Conservation (phyloP, 2,888 invertebrate genomes). For the Linhomoeus sp. region DNA sequence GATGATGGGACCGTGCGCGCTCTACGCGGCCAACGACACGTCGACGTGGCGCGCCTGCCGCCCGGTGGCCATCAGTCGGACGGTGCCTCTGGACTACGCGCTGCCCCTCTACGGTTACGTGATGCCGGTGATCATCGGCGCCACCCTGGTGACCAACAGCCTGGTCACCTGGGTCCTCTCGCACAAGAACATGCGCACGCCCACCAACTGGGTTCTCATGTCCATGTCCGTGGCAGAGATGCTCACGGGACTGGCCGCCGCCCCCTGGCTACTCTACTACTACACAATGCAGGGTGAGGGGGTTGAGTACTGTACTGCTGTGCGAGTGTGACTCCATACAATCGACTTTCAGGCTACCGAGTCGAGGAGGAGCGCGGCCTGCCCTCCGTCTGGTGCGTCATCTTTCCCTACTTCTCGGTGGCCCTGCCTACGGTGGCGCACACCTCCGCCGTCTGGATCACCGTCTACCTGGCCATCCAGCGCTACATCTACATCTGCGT, state of each 20-base stretch:
- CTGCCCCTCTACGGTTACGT: slow-evolving; percentile 21
- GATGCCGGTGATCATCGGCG: slow-evolving; percentile 21
- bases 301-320: too few relatives aligned
- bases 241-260: slow-evolving; percentile 9
- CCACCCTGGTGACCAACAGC: slow-evolving; percentile 18
- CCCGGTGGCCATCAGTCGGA: too few relatives aligned
- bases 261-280: too few relatives aligned
- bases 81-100: slow-evolving; percentile 18
- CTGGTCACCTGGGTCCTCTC: slow-evolving; percentile 22
- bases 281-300: too few relatives aligned
- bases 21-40: too few relatives aligned
- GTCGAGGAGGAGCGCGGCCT: slow-evolving; percentile 14
- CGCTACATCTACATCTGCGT: slow-evolving; percentile 86
- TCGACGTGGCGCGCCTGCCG: too few relatives aligned
- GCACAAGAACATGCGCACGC: slow-evolving; percentile 18
- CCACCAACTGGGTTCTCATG: slow-evolving; percentile 20
- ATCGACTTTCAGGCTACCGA: slow-evolving; percentile 12
- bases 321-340: too few relatives aligned
- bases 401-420: slow-evolving; percentile 36
- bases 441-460: slow-evolving; percentile 80
- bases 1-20: too few relatives aligned
- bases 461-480: slow-evolving; percentile 68
- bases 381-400: slow-evolving; percentile 27
- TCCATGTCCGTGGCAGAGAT: slow-evolving; percentile 22
- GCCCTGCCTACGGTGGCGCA: slow-evolving; percentile 63